Base-by-base conservation (phyloP, 2,888 invertebrate genomes). In the Ischnura elegans region DNA sequence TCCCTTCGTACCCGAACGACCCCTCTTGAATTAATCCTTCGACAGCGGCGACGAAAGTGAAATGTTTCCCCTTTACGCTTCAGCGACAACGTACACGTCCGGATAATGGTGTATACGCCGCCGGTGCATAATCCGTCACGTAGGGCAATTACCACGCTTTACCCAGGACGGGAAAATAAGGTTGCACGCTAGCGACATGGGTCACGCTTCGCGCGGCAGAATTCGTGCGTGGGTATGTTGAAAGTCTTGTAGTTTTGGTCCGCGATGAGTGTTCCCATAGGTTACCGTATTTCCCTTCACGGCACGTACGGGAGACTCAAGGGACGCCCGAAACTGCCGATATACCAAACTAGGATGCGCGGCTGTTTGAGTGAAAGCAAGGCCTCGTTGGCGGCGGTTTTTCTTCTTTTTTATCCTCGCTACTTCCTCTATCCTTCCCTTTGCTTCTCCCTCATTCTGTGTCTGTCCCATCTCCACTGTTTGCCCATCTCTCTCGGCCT, bases 11-110 rank as follows among this genome's bases (percentile, higher is more conserved):
- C 61, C 2, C 76, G n/a, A 36, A 36, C 76, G 29, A 36, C 76
- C 76, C 76, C 36, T 36, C 76, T 76, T 76, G 76, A 76, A 76
- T 76, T 76, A 76, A 76, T 76, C 76, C 76, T 36, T 36, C 76
- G 76, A 36, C 76, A 21, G 25, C 25, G 36, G 76, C 76, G 76
- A 76, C 36, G 76, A 76, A 76, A 76, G 76, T 76, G 76, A 76
- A 36, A 76, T 76, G 76, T 76, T 76, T 76, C 36, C 25, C 76
- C 25, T 76, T 76, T 10, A 51, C 76, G 76, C 29, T 36, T 5
- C 76, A 36, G 76, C 76, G 36, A 76, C 61, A 61, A 61, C n/a
- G 61, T 76, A 76, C 76, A 36, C 36, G 76, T 36, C 76, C 76
- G 13, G 29, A 13, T 76, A 36, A 76, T 76, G 76, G 76, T n/a